A percentile compares a stretch with the other conserved stretches of the same genome.
Evolutionary conservation across 2,113 vertebrate genomes (phyloP).

Genomic region (Falco punctatus): DNA sequence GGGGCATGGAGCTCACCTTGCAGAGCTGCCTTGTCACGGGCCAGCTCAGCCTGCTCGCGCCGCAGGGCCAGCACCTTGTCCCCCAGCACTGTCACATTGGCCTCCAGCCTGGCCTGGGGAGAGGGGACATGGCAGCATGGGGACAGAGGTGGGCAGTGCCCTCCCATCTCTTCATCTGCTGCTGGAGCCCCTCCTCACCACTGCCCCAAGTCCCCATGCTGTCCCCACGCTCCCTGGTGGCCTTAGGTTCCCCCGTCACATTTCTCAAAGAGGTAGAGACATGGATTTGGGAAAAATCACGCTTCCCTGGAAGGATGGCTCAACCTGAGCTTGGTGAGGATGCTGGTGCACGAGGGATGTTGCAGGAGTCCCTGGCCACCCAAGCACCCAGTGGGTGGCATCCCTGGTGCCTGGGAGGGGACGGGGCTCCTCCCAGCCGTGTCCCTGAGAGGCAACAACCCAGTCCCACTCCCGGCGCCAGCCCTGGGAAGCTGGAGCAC

Average conservation of each 20-base stretch:
- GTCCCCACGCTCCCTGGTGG: neutral
- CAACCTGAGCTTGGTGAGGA: neutral
- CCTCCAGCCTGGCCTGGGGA: constrained; percentile 13
- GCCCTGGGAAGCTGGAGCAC: neutral
- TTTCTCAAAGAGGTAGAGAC: fast-evolving
- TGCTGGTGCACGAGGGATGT: neutral
- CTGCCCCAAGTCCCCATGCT: fast-evolving
- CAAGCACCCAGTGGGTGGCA: fast-evolving
- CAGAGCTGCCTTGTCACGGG: neutral
- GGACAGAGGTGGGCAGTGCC: neutral
- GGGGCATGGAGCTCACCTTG: neutral
- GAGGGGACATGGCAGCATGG: neutral
- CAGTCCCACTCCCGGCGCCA: neutral
- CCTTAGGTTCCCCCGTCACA: fast-evolving
- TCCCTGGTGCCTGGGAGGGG: neutral
- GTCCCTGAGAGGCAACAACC: neutral
- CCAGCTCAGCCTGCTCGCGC: neutral
- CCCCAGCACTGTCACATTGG: neutral
- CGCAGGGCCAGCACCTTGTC: neutral
- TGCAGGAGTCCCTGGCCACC: fast-evolving
- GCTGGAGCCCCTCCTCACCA: neutral
- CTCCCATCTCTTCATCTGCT: fast-evolving
- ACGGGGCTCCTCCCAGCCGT: fast-evolving
- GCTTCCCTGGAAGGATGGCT: neutral
- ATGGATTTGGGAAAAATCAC: neutral